Evolutionary conservation across 2,888 invertebrate species (phyloP), one percentile per base, ranked within the genome.

Genomic region (Orthonychiurus folsomi): DNA sequence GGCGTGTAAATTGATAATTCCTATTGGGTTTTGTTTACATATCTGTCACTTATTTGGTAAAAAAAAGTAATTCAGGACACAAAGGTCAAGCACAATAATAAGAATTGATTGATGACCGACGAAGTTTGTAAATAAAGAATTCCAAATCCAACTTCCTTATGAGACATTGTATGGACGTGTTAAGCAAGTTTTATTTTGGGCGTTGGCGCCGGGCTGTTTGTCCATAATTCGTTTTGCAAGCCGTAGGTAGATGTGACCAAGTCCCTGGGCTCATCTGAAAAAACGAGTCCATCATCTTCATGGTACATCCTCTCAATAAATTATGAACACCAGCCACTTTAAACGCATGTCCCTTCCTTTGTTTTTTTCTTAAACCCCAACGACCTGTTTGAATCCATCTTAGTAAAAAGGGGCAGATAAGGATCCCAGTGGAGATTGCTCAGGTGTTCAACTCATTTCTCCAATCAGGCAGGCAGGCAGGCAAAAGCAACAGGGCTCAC

Each of bases 221-320:
- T 37, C 37, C 37, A 37, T 37, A 37, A 37, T 37, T 37, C 15
- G 37, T 37, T 5, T 37, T 15, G 9, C 15, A 37, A 15, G 5
- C 9, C 5, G 37, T 37, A 15, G 15, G 37, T 37, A 15, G 15
- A 37, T 9, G 37, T 9, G 37, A 5, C 15, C 9, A 5, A 37
- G 37, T 9, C 37, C 37, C 15, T 37, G 15, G 15, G 5, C 37
- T 37, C 37, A 37, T 37, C n/a, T n/a, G n/a, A n/a, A n/a, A n/a
- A n/a, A 37, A 9, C 37, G 37, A 37, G 37, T 5, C 37, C n/a
- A n/a, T n/a, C n/a, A n/a, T 37, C 37, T 15, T 37, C 37, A 37
- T 37, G 37, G 37, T 37, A n/a, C 37, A 37, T 37, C 37, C 37
- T 37, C 37, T 37, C 37, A 37, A 37, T 37, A 37, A 37, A 37